phyloP scores from a whole-genome alignment of 2,797 vertebrate species.

The Premnoplex brunnescens region DNA sequence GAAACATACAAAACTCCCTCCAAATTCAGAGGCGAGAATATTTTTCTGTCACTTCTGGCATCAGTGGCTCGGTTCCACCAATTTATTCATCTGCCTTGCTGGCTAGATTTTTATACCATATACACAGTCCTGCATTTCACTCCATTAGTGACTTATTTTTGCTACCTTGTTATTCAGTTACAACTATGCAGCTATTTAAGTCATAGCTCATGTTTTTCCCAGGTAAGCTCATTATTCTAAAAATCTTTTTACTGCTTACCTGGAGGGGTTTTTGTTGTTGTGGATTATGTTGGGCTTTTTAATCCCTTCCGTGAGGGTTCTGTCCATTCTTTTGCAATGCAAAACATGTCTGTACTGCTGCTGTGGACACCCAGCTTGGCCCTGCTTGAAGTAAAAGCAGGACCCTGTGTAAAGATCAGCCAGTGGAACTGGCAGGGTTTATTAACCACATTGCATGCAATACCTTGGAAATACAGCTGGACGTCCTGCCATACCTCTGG shows the following conservation, averaged over 20 bases:
- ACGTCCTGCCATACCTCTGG: not conserved
- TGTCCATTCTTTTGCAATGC: not conserved
- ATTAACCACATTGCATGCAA: not conserved
- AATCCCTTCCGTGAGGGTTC: not conserved
- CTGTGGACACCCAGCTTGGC: not conserved
- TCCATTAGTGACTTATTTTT: conserved; percentile 19
- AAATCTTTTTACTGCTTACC: not conserved
- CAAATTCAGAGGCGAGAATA: not conserved
- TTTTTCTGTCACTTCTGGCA: not conserved
- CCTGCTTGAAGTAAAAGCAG: not conserved
- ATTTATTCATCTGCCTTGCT: not conserved
- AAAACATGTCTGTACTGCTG: not conserved
- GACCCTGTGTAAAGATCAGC: not conserved
- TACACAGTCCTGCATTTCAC: not conserved
- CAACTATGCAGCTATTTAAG: not conserved
- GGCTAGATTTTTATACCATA: not conserved
- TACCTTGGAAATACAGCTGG: not conserved
- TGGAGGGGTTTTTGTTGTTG: not conserved
- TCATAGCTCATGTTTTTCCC: conserved; percentile 13
- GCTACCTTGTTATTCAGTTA: not conserved
- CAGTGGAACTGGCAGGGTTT: not conserved
- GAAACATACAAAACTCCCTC: not conserved
- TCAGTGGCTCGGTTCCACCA: not conserved
- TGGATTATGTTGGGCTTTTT: not conserved
- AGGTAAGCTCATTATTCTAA: conserved; percentile 16